Base-by-base conservation (phyloP, 2,888 invertebrate genomes). In the Conops quadrifasciatus region DNA sequence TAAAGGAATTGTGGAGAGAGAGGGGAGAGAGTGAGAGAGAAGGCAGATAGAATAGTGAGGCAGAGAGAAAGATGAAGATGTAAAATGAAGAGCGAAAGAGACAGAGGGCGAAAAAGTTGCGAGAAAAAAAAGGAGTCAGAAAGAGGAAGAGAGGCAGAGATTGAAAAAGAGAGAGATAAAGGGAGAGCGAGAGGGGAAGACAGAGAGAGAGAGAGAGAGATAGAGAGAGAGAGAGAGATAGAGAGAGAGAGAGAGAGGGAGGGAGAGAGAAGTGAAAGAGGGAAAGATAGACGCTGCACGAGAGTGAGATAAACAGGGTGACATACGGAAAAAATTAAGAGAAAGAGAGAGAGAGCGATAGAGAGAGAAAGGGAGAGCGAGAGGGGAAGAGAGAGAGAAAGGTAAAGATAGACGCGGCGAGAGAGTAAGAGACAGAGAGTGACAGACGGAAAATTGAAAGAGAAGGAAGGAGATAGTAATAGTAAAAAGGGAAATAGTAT, bases 11-110 rank as follows among this genome's bases (percentile, higher is more conserved):
- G n/a, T n/a, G n/a, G n/a, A 36, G 36, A 9, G 36, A 9, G 36
- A 7, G 9, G 36, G 36, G 36, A 7, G 9, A 36, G 36, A 36
- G 36, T 36, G 36, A 36, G 36, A 36, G 36, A 36, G 4, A 36
- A 36, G 36, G 36, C 9, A 36, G 53, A 24, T 15, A 36, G 3
- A 36, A 53, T 21, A 53, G 24, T n/a, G 9, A 24, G 53, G 53
- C 21, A 11, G 11, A 53, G 51, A 26, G 62, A 51, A 69, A 11
- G 28, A 16, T 3, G 45, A 51, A 28, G 47, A 24, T 63, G 53
- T 19, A 66, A 51, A 19, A 59, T 59, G 26, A 67, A 59, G 43
- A 30, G 19, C n/a, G 36, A 70, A 36, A 43, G 60, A 24, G n/a
- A 60, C 21, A 51, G 28, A 26, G 21, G 53, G 16, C 49, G 49